phyloP scores from a whole-genome alignment of 2,113 vertebrate genomes.

The Erpornis zantholeuca region DNA sequence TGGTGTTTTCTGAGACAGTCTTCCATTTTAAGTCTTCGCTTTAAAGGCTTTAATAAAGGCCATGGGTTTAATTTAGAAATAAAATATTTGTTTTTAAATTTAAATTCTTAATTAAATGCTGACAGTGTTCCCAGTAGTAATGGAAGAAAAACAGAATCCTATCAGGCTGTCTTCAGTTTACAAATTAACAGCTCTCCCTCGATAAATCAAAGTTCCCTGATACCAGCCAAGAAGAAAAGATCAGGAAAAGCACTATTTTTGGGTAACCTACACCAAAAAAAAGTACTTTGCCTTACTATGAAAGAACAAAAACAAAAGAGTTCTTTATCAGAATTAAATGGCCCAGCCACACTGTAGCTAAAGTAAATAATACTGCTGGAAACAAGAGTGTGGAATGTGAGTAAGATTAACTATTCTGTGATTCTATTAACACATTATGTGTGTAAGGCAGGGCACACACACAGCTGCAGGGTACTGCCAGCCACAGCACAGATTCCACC shows the following conservation, averaged over 20 bases:
- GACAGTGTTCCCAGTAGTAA: neutral
- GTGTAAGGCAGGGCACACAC: neutral
- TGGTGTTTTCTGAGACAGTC: neutral
- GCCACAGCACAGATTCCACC: neutral
- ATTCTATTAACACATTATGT: neutral
- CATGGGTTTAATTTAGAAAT: neutral
- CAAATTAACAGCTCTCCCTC: neutral
- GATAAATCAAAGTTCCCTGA: neutral
- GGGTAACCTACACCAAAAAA: neutral
- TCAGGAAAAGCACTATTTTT: neutral
- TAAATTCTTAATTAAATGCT: neutral
- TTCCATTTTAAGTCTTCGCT: neutral
- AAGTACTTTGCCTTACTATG: neutral
- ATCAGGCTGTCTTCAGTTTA: neutral
- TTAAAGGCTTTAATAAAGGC: neutral
- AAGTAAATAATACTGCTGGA: neutral
- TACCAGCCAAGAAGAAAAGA: neutral
- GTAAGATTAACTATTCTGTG: neutral
- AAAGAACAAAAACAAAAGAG: neutral
- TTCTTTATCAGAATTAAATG: neutral
- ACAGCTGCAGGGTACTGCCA: neutral
- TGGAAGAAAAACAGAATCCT: neutral
- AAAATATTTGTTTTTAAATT: neutral
- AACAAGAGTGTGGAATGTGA: neutral
- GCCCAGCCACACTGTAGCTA: neutral